These are phyloP conservation scores for Eulacestoma nigropectus DNA, from an alignment of 2,113 vertebrate species.

Conservation along the genomic window DNA sequence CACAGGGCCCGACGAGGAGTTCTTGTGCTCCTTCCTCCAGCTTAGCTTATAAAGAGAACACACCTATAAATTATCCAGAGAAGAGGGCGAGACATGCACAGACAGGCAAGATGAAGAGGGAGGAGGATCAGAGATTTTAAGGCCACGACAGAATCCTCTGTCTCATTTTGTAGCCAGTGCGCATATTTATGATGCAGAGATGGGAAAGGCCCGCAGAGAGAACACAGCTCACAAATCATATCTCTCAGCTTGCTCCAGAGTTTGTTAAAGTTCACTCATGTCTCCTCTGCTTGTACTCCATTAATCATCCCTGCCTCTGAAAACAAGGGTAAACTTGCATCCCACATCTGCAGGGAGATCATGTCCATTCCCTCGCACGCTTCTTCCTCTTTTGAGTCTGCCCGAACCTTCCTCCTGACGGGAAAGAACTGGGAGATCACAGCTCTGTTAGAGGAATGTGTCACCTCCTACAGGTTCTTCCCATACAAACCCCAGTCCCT, in stretches of 20 bases:
- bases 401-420: neutral
- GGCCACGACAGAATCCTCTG: neutral
- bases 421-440: neutral
- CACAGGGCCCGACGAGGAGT: neutral
- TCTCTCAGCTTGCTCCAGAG: neutral
- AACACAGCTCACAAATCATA: slow-evolving; percentile 14
- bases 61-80: neutral
- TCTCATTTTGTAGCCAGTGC: neutral
- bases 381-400: neutral
- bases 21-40: neutral
- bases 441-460: neutral
- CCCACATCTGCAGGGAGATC: neutral
- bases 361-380: neutral
- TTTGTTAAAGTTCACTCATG: slow-evolving; percentile 35
- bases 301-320: slow-evolving; percentile 33
- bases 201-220: neutral
- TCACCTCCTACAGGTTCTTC: neutral
- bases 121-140: neutral
- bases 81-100: neutral
- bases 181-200: neutral
- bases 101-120: neutral
- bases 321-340: neutral
- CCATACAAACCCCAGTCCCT: neutral
- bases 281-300: neutral
- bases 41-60: neutral